These are phyloP conservation scores for Dufourea novaeangliae DNA, from an alignment of 1,140 invertebrate species.

Conservation along the genomic window DNA sequence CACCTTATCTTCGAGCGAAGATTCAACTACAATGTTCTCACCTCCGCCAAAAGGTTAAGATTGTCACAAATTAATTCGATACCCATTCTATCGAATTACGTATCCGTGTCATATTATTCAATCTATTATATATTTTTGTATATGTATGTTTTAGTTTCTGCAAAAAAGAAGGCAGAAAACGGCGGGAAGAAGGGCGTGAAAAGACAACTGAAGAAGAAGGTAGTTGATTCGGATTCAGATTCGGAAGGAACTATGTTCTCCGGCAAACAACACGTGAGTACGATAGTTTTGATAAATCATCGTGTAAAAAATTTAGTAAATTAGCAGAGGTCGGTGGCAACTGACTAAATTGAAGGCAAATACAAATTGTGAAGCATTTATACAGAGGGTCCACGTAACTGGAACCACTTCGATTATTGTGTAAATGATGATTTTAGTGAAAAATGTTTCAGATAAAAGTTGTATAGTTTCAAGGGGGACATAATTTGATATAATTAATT, in stretches of 20 bases:
- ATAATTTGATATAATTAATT: too few species aligned
- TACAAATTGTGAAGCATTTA: too few species aligned
- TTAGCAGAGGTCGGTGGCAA: background rate
- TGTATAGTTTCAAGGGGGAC: too few species aligned
- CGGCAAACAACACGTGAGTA: constrained; percentile 62
- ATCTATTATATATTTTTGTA: background rate
- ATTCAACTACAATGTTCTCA: constrained; percentile 54
- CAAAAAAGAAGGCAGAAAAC: constrained; percentile 76
- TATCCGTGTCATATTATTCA: constrained; percentile 19
- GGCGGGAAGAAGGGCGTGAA: constrained; percentile 71
- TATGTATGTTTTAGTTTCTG: constrained; percentile 48
- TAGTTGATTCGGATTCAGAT: constrained; percentile 68
- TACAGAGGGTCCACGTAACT: too few species aligned
- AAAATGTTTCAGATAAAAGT: too few species aligned
- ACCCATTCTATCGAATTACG: background rate
- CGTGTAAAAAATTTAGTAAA: background rate
- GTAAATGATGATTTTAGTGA: too few species aligned
- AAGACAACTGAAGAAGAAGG: constrained; percentile 70
- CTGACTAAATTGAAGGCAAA: too few species aligned
- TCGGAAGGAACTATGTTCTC: constrained; percentile 67
- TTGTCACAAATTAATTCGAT: background rate
- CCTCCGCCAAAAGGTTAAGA: constrained; percentile 64
- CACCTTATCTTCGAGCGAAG: constrained; percentile 68
- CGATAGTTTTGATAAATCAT: constrained; percentile 1
- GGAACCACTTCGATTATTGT: too few species aligned